Base-by-base conservation (phyloP, 2,797 vertebrate genomes). In the Coilia nasus region DNA sequence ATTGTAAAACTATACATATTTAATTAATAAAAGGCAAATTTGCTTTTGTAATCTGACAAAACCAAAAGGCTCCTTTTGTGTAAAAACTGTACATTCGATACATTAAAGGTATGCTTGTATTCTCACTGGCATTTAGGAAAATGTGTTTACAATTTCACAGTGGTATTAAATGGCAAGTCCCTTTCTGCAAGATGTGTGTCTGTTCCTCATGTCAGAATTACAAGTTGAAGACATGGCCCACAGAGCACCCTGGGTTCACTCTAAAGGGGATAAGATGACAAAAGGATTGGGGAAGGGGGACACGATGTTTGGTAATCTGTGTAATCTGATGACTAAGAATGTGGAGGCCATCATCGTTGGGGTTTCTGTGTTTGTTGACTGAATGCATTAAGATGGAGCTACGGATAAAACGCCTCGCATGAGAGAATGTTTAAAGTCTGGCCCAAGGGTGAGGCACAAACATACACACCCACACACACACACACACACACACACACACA, bases 251-350 rank as follows among this genome's bases (percentile, higher is more conserved):
- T 78, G 19, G 71, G 71, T 41, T 78, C 35, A 41, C 71, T 19
- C 35, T 78, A 78, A 78, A 78, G 17, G 31, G 35, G 71, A 78
- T 41, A 44, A 41, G 71, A 35, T 19, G 15, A 78, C 35, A 44
- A 78, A 21, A 10, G 35, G 71, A 35, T n/a, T 6, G 71, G 35
- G 35, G 31, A 19, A 21, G 71, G 71, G 71, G 35, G 41, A 78
- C 31, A 44, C 31, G 31, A 44, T 41, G 71, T 44, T 21, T 78
- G 35, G 41, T 78, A 78, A 6, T 78, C 71, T 78, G 71, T 78
- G 71, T 78, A 78, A 78, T 78, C 71, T 44, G 71, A 78, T 78
- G 71, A 78, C 71, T 78, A 78, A 78, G 15, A 41, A 78, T 44
- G 71, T 44, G 17, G 35, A 44, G 71, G 57, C 44, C 78, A 54